Conservation (phyloP, 2,797 vertebrate species). For the Lates japonicus region DNA sequence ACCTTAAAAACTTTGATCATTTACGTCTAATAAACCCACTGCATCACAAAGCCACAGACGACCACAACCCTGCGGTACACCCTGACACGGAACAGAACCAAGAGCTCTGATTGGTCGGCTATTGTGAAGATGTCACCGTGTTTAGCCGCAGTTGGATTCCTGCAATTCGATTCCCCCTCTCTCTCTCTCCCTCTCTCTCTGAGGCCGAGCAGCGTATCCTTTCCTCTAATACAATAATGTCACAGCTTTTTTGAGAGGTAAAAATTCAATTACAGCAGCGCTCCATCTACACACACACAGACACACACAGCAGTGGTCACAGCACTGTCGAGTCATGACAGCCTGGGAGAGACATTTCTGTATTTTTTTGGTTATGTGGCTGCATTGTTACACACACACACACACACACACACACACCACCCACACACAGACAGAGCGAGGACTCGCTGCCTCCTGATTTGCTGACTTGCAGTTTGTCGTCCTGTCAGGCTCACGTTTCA, state of each 20-base stretch:
- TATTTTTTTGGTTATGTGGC: conserved; percentile 33
- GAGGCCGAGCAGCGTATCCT: conserved; percentile 32
- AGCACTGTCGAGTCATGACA: conserved; percentile 42
- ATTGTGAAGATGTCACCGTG: conserved; percentile 15
- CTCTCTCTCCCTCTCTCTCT: not conserved
- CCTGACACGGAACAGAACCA: rapidly evolving
- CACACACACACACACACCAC: conserved; percentile 13
- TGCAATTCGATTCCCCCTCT: not conserved
- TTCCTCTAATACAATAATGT: conserved; percentile 50
- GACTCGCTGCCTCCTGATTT: conserved; percentile 51
- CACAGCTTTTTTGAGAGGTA: conserved; percentile 53
- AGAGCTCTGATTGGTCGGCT: conserved; percentile 33
- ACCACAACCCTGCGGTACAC: rapidly evolving
- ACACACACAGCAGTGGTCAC: conserved; percentile 14
- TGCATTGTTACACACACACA: conserved; percentile 48
- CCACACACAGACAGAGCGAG: conserved; percentile 22
- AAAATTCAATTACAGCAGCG: conserved; percentile 60
- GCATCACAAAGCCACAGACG: not conserved
- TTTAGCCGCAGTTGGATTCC: conserved; percentile 8
- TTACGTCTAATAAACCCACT: not conserved
- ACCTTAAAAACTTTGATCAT: not conserved
- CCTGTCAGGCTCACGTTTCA: conserved; percentile 75
- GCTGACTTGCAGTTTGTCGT: conserved; percentile 72
- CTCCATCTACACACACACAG: conserved; percentile 21
- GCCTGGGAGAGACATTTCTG: conserved; percentile 23